Evolutionary conservation across 2,113 vertebrate genomes (phyloP).

Genomic region (Scatophagus argus): DNA sequence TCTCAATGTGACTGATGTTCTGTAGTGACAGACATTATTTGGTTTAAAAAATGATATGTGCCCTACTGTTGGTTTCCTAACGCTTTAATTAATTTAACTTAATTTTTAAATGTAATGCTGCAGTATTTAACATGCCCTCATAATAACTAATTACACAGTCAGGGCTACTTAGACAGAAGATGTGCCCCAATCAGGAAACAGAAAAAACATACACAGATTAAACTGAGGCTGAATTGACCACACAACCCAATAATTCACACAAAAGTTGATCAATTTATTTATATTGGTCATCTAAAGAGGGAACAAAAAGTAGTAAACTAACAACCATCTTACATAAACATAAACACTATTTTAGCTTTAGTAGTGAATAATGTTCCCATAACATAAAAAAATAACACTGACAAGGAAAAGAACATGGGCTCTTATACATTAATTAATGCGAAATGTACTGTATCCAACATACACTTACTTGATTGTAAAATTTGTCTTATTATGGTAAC

Average conservation of each 20-base stretch:
- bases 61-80: no score
- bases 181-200: not conserved
- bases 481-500: slow-evolving; percentile 5
- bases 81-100: no score
- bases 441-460: not conserved
- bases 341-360: slow-evolving; percentile 13
- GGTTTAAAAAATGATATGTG: no score
- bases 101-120: not conserved
- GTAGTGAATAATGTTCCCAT: slow-evolving; percentile 31
- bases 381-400: slow-evolving; percentile 40
- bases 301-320: slow-evolving; percentile 11
- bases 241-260: slow-evolving; percentile 35
- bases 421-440: slow-evolving; percentile 36
- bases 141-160: not conserved
- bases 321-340: slow-evolving; percentile 32
- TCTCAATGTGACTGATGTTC: not conserved
- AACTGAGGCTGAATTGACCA: slow-evolving; percentile 38
- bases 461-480: slow-evolving; percentile 5
- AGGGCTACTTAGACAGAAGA: not conserved
- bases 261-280: slow-evolving; percentile 50
- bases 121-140: not conserved
- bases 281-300: slow-evolving; percentile 7
- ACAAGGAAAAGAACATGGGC: slow-evolving; percentile 12
- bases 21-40: not conserved
- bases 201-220: not conserved